Evolutionary conservation across 2,888 invertebrate species (phyloP).

Genomic region (Diogma glabrata): DNA sequence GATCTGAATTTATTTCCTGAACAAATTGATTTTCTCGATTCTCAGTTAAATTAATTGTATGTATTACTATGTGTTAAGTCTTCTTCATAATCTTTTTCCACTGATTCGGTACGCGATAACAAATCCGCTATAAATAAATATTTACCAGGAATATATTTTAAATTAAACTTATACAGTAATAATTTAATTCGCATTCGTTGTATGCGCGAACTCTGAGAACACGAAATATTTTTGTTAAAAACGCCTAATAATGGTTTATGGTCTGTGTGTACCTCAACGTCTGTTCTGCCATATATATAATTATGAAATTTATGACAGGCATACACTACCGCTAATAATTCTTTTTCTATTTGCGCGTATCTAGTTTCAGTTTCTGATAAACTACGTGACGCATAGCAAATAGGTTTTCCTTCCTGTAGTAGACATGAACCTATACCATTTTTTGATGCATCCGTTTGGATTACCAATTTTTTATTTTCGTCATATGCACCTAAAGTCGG

Average conservation of each 20-base stretch:
- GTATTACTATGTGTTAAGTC: background rate
- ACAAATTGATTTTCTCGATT: background rate
- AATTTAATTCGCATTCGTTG: constrained; percentile 7
- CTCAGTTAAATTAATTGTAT: constrained; percentile 10
- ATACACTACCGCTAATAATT: background rate
- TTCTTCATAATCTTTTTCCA: background rate
- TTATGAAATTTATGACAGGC: too few species aligned
- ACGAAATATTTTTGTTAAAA: too few species aligned
- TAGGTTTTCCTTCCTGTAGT: too few species aligned
- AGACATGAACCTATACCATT: background rate
- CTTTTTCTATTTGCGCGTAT: constrained; percentile 7
- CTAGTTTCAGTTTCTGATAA: background rate
- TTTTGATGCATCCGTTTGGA: background rate
- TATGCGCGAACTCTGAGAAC: background rate
- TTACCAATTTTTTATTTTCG: background rate
- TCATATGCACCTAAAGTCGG: constrained; percentile 6
- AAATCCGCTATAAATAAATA: too few species aligned
- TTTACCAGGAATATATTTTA: constrained; percentile 4
- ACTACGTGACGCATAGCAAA: too few species aligned
- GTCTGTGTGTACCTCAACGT: background rate
- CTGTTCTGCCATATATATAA: too few species aligned
- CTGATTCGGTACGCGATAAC: too few species aligned
- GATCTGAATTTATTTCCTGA: too few species aligned
- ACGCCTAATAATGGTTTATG: background rate
- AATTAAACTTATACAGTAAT: background rate